These are phyloP conservation scores for Spodoptera exigua DNA, from an alignment of 2,888 invertebrate species.

Conservation along the genomic window DNA sequence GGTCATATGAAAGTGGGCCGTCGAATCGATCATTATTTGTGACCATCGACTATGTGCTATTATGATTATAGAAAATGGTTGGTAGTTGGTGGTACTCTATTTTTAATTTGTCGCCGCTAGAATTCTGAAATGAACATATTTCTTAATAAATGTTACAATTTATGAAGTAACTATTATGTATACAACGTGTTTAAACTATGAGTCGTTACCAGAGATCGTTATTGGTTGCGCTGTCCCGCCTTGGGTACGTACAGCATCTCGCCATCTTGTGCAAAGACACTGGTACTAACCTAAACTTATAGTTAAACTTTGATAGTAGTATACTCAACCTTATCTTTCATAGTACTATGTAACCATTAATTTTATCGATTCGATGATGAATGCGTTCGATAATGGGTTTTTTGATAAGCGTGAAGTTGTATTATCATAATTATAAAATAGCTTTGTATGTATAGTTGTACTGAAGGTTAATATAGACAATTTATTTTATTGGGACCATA, in stretches of 20 bases:
- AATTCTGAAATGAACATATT: not conserved
- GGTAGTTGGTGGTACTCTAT: conserved; percentile 15
- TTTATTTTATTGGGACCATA: too few relatives aligned
- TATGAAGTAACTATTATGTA: not conserved
- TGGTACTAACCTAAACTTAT: conserved; percentile 53
- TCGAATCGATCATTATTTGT: conserved; percentile 54
- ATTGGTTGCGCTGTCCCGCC: conserved; percentile 37
- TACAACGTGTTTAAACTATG: conserved; percentile 3
- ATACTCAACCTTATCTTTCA: conserved; percentile 5
- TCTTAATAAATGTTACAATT: not conserved
- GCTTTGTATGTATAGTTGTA: too few relatives aligned
- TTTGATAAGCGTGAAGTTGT: too few relatives aligned
- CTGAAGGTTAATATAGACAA: too few relatives aligned
- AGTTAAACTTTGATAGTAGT: conserved; percentile 30
- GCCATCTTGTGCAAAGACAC: conserved; percentile 75
- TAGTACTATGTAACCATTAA: not conserved
- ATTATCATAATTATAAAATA: too few relatives aligned
- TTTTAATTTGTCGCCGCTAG: conserved; percentile 15
- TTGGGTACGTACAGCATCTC: conserved; percentile 65
- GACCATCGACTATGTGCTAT: conserved; percentile 44
- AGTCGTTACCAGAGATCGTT: conserved; percentile 19
- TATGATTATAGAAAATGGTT: conserved; percentile 36
- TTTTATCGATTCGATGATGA: conserved; percentile 3
- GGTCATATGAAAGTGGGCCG: conserved; percentile 56
- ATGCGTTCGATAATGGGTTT: not conserved